A percentile compares a stretch with the other conserved stretches of the same genome.
Evolutionary conservation across 2,113 vertebrate genomes (phyloP).

Genomic region (Mixornis gularis): DNA sequence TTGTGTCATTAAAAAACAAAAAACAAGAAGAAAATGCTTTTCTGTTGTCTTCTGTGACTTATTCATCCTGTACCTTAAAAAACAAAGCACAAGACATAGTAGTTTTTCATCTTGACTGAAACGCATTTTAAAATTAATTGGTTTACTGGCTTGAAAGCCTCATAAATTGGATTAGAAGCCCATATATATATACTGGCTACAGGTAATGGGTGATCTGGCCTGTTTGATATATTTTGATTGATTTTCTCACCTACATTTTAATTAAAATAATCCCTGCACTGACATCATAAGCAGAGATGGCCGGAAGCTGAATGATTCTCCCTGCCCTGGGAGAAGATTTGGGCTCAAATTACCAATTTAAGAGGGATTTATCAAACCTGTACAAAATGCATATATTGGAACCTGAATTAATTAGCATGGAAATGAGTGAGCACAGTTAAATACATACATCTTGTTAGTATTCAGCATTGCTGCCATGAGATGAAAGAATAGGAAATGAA

Average conservation of each 20-base stretch:
- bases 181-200: neutral
- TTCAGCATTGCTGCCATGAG: neutral
- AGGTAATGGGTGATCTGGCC: neutral
- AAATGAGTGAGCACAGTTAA: neutral
- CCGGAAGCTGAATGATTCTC: neutral
- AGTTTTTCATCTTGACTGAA: conserved; percentile 30
- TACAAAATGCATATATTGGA: neutral
- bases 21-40: conserved; percentile 9
- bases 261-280: conserved; percentile 21
- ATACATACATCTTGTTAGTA: neutral
- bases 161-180: conserved; percentile 40
- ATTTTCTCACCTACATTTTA: conserved; percentile 29
- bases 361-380: conserved; percentile 18
- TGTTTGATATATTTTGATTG: neutral
- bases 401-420: neutral
- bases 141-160: conserved; percentile 38
- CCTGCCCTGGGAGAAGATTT: neutral
- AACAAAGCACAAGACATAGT: neutral
- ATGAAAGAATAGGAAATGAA: neutral
- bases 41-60: conserved; percentile 3
- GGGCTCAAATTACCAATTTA: conserved; percentile 3
- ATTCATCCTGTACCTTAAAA: conserved; percentile 15
- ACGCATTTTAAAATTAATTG: conserved; percentile 42
- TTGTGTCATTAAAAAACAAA: neutral
- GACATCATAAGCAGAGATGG: neutral